Evolutionary conservation across 2,113 vertebrate species (phyloP).

Genomic region (Elachura formosa): DNA sequence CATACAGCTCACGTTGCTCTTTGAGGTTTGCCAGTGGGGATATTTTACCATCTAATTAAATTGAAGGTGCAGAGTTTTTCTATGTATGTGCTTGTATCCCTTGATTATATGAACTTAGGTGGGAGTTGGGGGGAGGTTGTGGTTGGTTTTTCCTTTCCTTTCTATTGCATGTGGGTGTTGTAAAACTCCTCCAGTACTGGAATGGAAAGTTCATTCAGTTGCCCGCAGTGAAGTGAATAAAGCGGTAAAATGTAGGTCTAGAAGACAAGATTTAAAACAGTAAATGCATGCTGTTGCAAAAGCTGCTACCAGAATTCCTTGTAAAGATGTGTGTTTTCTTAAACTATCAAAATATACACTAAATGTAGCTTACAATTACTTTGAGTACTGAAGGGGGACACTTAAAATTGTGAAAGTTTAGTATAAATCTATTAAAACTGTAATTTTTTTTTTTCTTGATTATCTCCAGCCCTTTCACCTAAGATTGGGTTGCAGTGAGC

Average conservation of each 20-base stretch:
- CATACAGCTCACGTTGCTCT: not conserved
- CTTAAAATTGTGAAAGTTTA: not conserved
- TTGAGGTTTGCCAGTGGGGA: slow-evolving; percentile 12
- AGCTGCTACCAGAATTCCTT: not conserved
- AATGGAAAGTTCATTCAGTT: slow-evolving; percentile 45
- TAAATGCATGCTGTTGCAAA: not conserved
- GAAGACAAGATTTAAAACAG: not conserved
- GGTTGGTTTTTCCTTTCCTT: not conserved
- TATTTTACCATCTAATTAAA: slow-evolving; percentile 55
- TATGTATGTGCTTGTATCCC: not conserved
- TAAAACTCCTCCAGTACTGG: slow-evolving; percentile 25
- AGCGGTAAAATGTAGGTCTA: not conserved
- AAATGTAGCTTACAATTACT: not conserved
- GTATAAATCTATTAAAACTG: not conserved
- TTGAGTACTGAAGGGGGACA: not conserved
- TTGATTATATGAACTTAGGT: slow-evolving; percentile 2
- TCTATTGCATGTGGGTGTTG: not conserved
- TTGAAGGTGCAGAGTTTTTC: not conserved
- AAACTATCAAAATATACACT: not conserved
- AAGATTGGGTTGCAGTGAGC: not conserved
- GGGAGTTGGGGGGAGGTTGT: not conserved
- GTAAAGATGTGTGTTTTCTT: not conserved
- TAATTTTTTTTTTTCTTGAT: not conserved
- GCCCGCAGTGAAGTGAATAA: slow-evolving; percentile 17
- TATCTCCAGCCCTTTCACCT: not conserved